These are phyloP conservation scores for Plusia festucae DNA, from an alignment of 2,888 invertebrate species.

Conservation along the genomic window DNA sequence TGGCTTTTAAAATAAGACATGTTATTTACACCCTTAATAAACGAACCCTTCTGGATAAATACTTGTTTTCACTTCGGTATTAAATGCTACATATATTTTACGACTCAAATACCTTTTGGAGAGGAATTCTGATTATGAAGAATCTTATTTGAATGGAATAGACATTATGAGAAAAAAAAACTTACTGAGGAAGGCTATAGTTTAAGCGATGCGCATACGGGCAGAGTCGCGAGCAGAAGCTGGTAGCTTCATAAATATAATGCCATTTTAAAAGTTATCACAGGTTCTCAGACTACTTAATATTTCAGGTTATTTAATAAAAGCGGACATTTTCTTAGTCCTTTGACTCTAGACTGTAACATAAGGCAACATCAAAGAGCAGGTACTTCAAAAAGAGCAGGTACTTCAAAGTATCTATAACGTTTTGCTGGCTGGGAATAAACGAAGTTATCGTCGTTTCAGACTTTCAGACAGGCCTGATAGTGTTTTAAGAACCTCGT, in stretches of 20 bases:
- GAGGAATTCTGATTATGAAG: conserved; percentile 18
- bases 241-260: no score
- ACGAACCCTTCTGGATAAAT: conserved; percentile 16
- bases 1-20: conserved; percentile 36
- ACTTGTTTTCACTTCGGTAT: not conserved
- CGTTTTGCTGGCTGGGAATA: conserved; percentile 28
- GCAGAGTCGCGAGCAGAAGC: no score
- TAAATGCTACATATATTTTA: not conserved
- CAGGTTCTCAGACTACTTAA: no score
- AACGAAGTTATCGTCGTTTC: conserved; percentile 39
- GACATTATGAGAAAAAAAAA: not conserved
- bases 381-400: conserved; percentile 35
- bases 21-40: conserved; percentile 20
- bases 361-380: conserved; percentile 25
- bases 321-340: conserved; percentile 20
- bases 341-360: conserved; percentile 25
- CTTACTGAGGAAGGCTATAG: no score
- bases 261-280: no score
- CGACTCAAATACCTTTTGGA: conserved; percentile 5
- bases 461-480: conserved; percentile 34
- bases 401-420: conserved; percentile 33
- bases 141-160: conserved; percentile 19
- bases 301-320: conserved; percentile 1
- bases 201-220: no score
- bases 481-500: conserved; percentile 31